These are phyloP conservation scores for Oscheius sp. DNA, from an alignment of 2,888 invertebrate genomes.

Conservation along the genomic window DNA sequence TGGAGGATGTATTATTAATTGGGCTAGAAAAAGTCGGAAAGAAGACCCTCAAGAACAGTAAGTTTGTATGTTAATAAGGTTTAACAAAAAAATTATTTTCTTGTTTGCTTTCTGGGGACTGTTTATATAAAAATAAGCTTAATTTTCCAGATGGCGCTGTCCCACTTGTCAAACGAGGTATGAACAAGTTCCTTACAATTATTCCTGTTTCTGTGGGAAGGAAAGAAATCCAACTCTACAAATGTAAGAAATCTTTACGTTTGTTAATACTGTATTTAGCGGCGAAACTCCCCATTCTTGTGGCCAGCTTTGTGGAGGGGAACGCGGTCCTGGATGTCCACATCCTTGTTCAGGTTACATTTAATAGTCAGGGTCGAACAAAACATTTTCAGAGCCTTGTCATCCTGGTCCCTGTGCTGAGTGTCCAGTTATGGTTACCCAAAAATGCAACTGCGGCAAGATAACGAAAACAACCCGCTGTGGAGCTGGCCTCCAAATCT, in stretches of 20 bases:
- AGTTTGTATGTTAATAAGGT: not conserved
- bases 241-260: conserved; percentile 63
- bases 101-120: no score
- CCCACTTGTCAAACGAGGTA: conserved; percentile 88
- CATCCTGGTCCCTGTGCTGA: conserved; percentile 95
- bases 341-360: conserved; percentile 63
- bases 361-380: no score
- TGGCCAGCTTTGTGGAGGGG: conserved; percentile 83
- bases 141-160: conserved; percentile 81
- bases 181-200: conserved; percentile 80
- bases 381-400: conserved; percentile 79
- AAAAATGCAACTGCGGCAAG: conserved; percentile 71
- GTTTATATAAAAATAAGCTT: not conserved
- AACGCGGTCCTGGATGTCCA: conserved; percentile 72
- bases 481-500: conserved; percentile 40
- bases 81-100: not conserved
- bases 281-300: conserved; percentile 88
- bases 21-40: conserved; percentile 77
- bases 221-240: conserved; percentile 77
- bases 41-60: conserved; percentile 33
- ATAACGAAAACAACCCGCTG: conserved; percentile 51
- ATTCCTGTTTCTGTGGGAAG: conserved; percentile 90
- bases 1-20: conserved; percentile 81
- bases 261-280: conserved; percentile 71
- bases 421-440: conserved; percentile 75